phyloP scores from a whole-genome alignment of 2,797 vertebrate species.

The Clarias platycephalus region DNA sequence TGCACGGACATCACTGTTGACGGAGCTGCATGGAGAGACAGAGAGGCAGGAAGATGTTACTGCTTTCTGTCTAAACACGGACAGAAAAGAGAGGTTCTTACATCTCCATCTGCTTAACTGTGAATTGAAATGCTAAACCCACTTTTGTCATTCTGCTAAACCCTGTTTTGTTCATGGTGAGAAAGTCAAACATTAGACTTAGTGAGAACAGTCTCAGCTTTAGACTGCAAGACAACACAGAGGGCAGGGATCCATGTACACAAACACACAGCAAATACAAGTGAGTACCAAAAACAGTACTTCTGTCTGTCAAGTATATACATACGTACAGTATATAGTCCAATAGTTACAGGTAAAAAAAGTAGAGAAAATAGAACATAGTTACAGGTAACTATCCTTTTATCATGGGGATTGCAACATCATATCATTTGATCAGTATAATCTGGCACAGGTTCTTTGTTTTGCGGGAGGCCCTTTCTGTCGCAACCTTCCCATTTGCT shows the following conservation, averaged over 20 bases:
- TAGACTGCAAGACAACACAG: background rate
- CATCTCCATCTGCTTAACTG: conserved; percentile 6
- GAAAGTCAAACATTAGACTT: conserved; percentile 63
- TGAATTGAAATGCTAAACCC: conserved; percentile 52
- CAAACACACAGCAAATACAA: conserved; percentile 4
- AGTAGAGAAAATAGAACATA: no score
- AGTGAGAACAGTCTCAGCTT: conserved; percentile 12
- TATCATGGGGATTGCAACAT: no score
- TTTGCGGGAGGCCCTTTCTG: no score
- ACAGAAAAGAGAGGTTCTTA: background rate
- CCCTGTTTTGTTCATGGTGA: conserved; percentile 57
- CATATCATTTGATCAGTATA: no score
- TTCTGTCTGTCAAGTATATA: background rate
- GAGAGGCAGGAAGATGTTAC: conserved; percentile 29
- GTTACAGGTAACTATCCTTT: no score
- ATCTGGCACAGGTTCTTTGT: no score
- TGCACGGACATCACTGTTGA: conserved; percentile 92
- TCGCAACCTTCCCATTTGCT: no score
- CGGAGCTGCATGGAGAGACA: conserved; percentile 76
- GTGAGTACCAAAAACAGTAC: background rate
- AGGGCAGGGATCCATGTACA: background rate
- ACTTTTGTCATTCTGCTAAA: conserved; percentile 59
- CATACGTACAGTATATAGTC: background rate
- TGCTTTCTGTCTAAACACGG: background rate
- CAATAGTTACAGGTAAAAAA: background rate